Conservation (phyloP, 2,797 vertebrate genomes). For the Cottoperca gobio region DNA sequence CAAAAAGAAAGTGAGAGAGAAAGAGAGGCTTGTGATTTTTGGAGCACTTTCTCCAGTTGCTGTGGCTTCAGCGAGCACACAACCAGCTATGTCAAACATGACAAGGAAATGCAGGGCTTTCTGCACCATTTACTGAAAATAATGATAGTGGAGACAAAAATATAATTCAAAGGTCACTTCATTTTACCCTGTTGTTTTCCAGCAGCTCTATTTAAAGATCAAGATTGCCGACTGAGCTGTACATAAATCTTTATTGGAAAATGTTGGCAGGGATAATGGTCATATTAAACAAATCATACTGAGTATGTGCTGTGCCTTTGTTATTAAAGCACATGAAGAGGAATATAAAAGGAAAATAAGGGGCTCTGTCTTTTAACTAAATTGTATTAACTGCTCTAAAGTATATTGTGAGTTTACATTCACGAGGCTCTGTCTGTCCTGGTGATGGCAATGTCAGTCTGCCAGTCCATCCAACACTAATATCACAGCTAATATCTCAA, state of each 20-base stretch:
- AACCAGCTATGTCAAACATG: slow-evolving; percentile 44
- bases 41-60: slow-evolving; percentile 15
- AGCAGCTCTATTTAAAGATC: slow-evolving; percentile 49
- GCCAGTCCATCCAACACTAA: neutral
- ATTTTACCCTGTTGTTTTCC: slow-evolving; percentile 22
- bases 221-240: slow-evolving; percentile 29
- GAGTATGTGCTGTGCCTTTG: slow-evolving; percentile 8
- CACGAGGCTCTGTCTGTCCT: neutral
- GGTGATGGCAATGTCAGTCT: neutral
- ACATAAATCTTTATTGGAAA: slow-evolving; percentile 36
- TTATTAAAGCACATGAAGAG: slow-evolving; percentile 19
- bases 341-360: slow-evolving; percentile 30
- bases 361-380: neutral
- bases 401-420: too few relatives aligned
- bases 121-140: slow-evolving; percentile 66
- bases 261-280: slow-evolving; percentile 35
- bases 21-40: slow-evolving; percentile 6
- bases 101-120: slow-evolving; percentile 52
- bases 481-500: neutral
- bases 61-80: slow-evolving; percentile 19
- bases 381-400: neutral
- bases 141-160: slow-evolving; percentile 53
- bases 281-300: slow-evolving; percentile 20
- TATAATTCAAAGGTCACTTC: slow-evolving; percentile 54
- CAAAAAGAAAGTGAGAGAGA: too few relatives aligned